Evolutionary conservation across 2,113 vertebrate genomes (phyloP), one percentile per base, ranked within the genome.

Genomic region (Halcyon malimbica): DNA sequence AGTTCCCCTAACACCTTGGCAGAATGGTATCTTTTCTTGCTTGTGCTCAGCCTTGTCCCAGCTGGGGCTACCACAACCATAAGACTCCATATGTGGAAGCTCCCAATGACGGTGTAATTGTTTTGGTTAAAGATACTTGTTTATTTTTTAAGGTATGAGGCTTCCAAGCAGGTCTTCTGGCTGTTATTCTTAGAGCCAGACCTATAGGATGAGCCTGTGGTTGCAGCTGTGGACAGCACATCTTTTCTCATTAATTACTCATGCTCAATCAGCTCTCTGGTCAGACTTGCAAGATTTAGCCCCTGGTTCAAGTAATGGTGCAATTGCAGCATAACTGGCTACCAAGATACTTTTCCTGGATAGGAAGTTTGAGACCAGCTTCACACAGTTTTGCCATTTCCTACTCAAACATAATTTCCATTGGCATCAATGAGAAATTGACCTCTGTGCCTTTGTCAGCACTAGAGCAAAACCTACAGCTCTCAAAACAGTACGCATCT

Each of bases 1-100:
- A 2, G 37, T 11, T 15, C 39, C 41, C 1, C 0, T 37, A 33
- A 42, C 18, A 26, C 14, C 5, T 11, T 37, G 54, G 29, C 25
- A 54, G 33, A 46, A 39, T 2, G 17, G 17, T 31, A 5, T 50
- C 54, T 35, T 48, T 26, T 39, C 57, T 24, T 57, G 41, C 35
- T 26, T 10, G 41, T 24, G 31, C n/a, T 59, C 41, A 44, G 35
- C 31, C 28, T 23, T 29, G 46, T 33, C 51, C 33, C 46, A 63
- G 13, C 10, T 33, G 75, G 46, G 41, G 4, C 44, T 67, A 35
- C 13, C 11, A 33, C 60, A 65, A 24, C 65, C 29, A 23, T 39
- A 23, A 67, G 33, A 28, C 26, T n/a, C 64, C 35, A 20, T 3
- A 21, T 23, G 19, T 59, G 35, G n/a, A 60, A 69, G 29, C 3